Percentiles rank a stretch among this genome's conserved stretches.
These are phyloP conservation scores for Odontophorus gujanensis DNA, from an alignment of 2,113 vertebrate genomes.

Conservation along the genomic window DNA sequence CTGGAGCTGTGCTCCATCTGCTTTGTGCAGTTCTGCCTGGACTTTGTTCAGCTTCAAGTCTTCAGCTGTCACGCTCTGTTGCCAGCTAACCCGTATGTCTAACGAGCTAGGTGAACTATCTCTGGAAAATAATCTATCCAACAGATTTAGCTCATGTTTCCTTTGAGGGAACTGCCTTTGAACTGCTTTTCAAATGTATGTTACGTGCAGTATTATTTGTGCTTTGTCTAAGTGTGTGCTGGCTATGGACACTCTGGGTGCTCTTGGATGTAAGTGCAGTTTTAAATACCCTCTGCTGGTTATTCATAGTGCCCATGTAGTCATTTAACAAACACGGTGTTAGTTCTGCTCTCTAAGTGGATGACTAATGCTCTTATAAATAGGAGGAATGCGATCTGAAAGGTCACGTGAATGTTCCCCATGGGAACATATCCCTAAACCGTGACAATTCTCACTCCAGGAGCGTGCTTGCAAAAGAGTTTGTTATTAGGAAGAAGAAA, in stretches of 20 bases:
- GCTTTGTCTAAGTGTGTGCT: not conserved
- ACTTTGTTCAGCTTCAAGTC: not conserved
- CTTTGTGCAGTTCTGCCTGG: not conserved
- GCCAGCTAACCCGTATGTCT: not conserved
- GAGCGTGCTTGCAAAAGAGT: not conserved
- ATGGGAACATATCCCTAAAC: slow-evolving; percentile 44
- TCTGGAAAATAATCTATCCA: not conserved
- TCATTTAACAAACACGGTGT: slow-evolving; percentile 66
- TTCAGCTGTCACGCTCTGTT: not conserved
- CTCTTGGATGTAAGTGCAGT: slow-evolving; percentile 34
- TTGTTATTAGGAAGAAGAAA: slow-evolving; percentile 10
- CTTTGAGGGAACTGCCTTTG: not conserved
- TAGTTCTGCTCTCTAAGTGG: slow-evolving; percentile 61
- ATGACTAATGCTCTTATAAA: slow-evolving; percentile 70
- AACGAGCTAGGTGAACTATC: slow-evolving; percentile 36
- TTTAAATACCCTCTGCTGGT: slow-evolving; percentile 31
- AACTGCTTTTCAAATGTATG: not conserved
- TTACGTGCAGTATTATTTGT: not conserved
- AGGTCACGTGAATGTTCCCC: slow-evolving; percentile 61
- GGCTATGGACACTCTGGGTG: slow-evolving; percentile 1
- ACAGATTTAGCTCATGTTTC: not conserved
- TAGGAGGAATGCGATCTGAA: slow-evolving; percentile 68
- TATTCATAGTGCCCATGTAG: slow-evolving; percentile 60
- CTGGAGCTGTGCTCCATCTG: not conserved
- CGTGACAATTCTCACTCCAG: slow-evolving; percentile 55